Percentiles rank a stretch among this genome's conserved stretches.
Conservation (phyloP, 1,140 invertebrate genomes). For the Anagrus nilaparvatae region DNA sequence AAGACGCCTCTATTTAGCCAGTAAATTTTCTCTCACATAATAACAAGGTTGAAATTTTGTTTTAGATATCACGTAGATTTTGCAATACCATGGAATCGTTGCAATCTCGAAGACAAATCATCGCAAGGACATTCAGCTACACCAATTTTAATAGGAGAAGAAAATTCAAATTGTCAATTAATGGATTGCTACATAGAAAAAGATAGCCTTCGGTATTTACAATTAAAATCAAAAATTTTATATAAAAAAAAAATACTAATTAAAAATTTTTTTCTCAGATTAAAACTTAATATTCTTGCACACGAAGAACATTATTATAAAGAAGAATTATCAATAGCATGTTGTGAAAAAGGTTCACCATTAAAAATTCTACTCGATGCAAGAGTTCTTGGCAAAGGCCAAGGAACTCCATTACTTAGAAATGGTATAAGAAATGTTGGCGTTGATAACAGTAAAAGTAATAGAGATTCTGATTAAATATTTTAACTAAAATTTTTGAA, state of each 20-base stretch:
- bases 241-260: not conserved
- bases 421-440: constrained; percentile 44
- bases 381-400: constrained; percentile 42
- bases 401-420: constrained; percentile 43
- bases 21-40: not conserved
- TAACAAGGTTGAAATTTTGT: constrained; percentile 1
- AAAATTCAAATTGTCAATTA: constrained; percentile 26
- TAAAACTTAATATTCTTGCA: constrained; percentile 43
- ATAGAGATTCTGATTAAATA: no score
- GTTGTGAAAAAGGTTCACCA: constrained; percentile 25
- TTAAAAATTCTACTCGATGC: constrained; percentile 39
- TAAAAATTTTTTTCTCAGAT: constrained; percentile 21
- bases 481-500: no score
- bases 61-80: constrained; percentile 31
- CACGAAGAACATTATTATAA: constrained; percentile 43
- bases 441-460: no score
- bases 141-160: constrained; percentile 17
- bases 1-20: not conserved
- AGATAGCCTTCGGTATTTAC: constrained; percentile 28
- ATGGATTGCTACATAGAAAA: constrained; percentile 23
- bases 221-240: not conserved
- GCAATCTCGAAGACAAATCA: constrained; percentile 18
- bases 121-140: constrained; percentile 12
- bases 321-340: constrained; percentile 33
- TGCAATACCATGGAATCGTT: constrained; percentile 29